A percentile compares a stretch with the other conserved stretches of the same genome.
Conservation (phyloP, 2,797 vertebrate species). For the Myotis planiceps region DNA sequence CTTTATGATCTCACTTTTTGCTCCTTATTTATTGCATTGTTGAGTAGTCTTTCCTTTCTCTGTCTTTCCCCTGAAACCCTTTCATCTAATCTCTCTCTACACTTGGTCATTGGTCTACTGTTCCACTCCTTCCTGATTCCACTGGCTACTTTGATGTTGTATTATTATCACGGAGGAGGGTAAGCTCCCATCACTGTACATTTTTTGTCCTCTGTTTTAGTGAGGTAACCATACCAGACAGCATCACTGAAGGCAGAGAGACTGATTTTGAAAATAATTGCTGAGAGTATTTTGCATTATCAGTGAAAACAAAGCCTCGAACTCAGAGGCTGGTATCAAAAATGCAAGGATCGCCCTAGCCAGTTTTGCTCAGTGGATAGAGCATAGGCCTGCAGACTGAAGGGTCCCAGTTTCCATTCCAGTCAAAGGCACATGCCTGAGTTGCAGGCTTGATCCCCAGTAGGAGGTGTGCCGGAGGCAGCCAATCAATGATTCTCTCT, state of each 20-base stretch:
- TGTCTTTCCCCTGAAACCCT: neutral
- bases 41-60: neutral
- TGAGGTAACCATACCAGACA: neutral
- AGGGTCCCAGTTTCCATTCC: no score
- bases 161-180: neutral
- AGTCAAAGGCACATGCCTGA: no score
- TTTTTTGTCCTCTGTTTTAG: neutral
- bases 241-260: neutral
- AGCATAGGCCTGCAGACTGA: no score
- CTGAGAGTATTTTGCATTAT: neutral
- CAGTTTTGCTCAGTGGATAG: no score
- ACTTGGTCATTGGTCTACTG: neutral
- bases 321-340: neutral
- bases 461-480: no score
- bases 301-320: neutral
- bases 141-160: neutral
- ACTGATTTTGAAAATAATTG: neutral
- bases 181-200: neutral
- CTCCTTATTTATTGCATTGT: neutral
- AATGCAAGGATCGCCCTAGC: neutral
- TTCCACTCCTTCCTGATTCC: neutral
- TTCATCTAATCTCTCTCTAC: neutral
- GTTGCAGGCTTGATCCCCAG: no score
- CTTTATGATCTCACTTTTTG: neutral
- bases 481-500: no score